A percentile compares a stretch with the other conserved stretches of the same genome.
Evolutionary conservation across 23 tunicate species (phyloP).

Genomic region (Phallusia fumigata): DNA sequence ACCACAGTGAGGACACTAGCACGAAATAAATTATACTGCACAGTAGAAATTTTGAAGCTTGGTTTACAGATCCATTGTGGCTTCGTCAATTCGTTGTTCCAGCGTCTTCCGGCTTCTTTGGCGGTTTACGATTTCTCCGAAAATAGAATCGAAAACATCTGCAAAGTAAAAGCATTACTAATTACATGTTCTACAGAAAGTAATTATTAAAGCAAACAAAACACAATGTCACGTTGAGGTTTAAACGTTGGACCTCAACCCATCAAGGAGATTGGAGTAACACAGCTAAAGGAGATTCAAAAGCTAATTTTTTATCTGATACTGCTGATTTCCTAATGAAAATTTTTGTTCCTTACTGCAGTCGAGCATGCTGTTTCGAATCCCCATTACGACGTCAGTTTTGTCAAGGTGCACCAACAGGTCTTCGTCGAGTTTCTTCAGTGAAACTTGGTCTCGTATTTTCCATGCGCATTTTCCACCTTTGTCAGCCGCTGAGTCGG

Average conservation of each 20-base stretch:
- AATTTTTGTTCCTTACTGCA: neutral
- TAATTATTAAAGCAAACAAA: too few species aligned
- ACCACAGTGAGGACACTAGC: too few species aligned
- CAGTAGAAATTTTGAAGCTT: too few species aligned
- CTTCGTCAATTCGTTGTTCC: neutral
- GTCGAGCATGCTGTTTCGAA: slow-evolving; percentile 1
- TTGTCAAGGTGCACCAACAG: slow-evolving; percentile 19
- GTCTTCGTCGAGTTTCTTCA: slow-evolving; percentile 25
- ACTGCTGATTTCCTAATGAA: too few species aligned
- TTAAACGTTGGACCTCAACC: too few species aligned
- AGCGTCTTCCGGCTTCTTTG: neutral
- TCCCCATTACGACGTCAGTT: slow-evolving; percentile 4
- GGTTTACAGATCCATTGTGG: neutral
- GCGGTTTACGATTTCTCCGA: neutral
- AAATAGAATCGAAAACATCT: neutral
- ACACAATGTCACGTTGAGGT: too few species aligned
- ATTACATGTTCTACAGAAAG: too few species aligned
- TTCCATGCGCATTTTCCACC: slow-evolving; percentile 39
- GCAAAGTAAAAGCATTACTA: too few species aligned
- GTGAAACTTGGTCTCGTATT: slow-evolving; percentile 8
- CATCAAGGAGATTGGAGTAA: too few species aligned
- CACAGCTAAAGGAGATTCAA: too few species aligned
- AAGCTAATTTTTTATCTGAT: too few species aligned
- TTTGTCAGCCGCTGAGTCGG: slow-evolving; percentile 2
- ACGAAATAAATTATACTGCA: too few species aligned